Base-by-base conservation (phyloP, 2,888 invertebrate genomes). In the Antheraea yamamai region DNA sequence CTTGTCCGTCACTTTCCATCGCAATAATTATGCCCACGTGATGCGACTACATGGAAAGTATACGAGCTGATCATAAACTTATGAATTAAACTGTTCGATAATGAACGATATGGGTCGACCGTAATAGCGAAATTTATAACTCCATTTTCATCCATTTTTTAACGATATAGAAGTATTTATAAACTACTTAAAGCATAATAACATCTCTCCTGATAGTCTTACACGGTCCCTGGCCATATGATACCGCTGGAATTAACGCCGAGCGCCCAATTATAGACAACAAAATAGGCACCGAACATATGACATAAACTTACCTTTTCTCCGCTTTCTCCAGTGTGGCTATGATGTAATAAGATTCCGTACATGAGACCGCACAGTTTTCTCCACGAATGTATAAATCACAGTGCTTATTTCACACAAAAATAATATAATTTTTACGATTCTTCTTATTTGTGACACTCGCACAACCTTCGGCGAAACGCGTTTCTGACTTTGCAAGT, bases 191-290 rank as follows among this genome's bases (percentile, higher is more conserved):
- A 71, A 61, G 6, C 39, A 61, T 70, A 26, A 26, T 58, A 71
- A 61, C 23, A 58, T 47, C n/a, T 71, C 58, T 35, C n/a, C 20
- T 26, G 39, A 39, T 61, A 75, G 79, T 73, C 76, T 74, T 76
- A 77, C 64, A 77, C 78, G 81, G 80, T 84, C 86, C 84, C 84
- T 83, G 82, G 89, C 88, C 81, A 91, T 84, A 84, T 85, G 91
- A 91, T 87, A 91, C 89, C 88, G 81, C 88, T 88, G 87, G 84
- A 90, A 81, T 80, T 79, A 77, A 81, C 83, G 85, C 88, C 88
- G 86, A 89, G 89, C 85, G 83, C 83, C 94, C 91, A 93, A 94
- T 92, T 94, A 92, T 90, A 94, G 93, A 85, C 89, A 91, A 89
- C 86, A 86, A 89, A 88, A 89, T 81, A 87, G 89, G 89, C 84